A percentile compares a stretch with the other conserved stretches of the same genome.
Conservation (phyloP, 1,140 invertebrate species). For the Campodea augens region DNA sequence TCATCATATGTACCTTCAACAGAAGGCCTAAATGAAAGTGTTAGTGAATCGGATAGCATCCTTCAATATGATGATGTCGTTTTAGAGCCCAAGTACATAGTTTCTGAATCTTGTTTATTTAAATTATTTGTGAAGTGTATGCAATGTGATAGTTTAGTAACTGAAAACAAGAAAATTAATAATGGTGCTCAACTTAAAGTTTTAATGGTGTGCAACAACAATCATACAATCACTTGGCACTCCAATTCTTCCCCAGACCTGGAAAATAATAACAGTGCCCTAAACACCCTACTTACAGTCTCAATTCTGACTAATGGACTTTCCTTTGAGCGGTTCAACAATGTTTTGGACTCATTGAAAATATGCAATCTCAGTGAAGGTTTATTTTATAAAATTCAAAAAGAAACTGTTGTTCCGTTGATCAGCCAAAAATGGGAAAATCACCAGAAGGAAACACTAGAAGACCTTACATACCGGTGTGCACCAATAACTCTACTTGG, state of each 20-base stretch:
- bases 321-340: background rate
- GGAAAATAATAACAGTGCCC: background rate
- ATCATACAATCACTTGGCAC: background rate
- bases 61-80: background rate
- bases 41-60: background rate
- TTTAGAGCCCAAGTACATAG: background rate
- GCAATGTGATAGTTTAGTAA: background rate
- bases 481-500: background rate
- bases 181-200: background rate
- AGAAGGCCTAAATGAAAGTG: background rate
- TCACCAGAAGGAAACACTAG: background rate
- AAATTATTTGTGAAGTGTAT: background rate
- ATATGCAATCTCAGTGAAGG: background rate
- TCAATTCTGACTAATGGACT: background rate
- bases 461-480: background rate
- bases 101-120: background rate
- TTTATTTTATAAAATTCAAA: background rate
- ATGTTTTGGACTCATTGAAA: background rate
- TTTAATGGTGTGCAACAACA: background rate
- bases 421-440: background rate
- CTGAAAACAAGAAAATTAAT: background rate
- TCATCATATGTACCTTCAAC: background rate
- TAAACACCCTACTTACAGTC: background rate
- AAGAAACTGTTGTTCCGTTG: background rate
- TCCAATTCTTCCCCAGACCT: background rate